Evolutionary conservation across 23 tunicate species (phyloP).

Genomic region (Trididemnum clinides): DNA sequence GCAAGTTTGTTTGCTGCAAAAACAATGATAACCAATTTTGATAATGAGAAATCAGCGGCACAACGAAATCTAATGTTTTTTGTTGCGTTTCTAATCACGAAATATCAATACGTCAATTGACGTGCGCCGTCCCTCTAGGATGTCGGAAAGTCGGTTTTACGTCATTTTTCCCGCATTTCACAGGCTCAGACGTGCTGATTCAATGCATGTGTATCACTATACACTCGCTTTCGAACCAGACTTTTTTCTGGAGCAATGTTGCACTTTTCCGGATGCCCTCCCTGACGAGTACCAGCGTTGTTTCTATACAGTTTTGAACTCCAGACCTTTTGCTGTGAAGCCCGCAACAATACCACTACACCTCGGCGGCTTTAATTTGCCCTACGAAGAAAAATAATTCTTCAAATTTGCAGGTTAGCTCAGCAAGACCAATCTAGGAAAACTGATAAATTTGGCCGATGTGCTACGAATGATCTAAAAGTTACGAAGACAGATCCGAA

Average conservation of each 20-base stretch:
- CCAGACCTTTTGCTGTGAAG: too few relatives aligned
- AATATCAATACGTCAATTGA: conserved; percentile 11
- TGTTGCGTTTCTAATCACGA: background rate
- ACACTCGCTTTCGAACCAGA: too few relatives aligned
- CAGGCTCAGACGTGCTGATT: too few relatives aligned
- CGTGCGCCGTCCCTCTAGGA: background rate
- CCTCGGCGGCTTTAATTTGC: background rate
- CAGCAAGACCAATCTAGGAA: background rate
- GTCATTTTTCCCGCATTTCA: too few relatives aligned
- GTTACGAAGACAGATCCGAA: background rate
- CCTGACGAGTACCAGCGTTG: too few relatives aligned
- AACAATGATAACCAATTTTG: conserved; percentile 6
- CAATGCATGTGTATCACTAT: too few relatives aligned
- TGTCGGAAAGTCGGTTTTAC: too few relatives aligned
- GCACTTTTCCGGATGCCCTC: too few relatives aligned
- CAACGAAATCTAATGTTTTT: too few relatives aligned
- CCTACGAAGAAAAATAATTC: background rate
- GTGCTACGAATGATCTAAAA: background rate
- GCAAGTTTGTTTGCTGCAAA: background rate
- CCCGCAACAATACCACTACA: too few relatives aligned
- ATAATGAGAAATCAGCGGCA: conserved; percentile 13
- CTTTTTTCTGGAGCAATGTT: too few relatives aligned
- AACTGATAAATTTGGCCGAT: background rate
- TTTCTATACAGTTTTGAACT: too few relatives aligned
- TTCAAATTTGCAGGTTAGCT: background rate